Evolutionary conservation across 2,888 invertebrate genomes (phyloP).

Genomic region (Willowsia nigromaculata): DNA sequence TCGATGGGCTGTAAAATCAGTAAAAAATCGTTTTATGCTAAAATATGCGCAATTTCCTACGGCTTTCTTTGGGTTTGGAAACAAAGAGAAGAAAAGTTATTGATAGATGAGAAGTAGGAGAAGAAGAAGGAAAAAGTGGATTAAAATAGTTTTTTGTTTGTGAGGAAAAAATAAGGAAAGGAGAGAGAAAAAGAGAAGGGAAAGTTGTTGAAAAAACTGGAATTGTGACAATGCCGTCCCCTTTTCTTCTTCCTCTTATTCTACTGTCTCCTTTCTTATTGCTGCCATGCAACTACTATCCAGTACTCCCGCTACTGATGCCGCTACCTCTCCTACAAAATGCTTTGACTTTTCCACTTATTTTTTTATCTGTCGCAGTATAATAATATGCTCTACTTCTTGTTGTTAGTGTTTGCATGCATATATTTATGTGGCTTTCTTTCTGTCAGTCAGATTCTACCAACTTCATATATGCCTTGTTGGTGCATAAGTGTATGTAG

Average conservation of each 20-base stretch:
- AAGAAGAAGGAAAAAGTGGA: conserved; percentile 29
- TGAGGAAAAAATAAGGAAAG: neutral
- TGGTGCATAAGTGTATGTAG: neutral
- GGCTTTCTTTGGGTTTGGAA: neutral
- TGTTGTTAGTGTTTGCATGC: neutral
- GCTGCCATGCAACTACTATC: neutral
- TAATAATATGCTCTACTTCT: conserved; percentile 4
- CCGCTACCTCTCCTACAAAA: neutral
- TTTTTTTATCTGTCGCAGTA: conserved; percentile 39
- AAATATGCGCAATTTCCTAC: conserved; percentile 25
- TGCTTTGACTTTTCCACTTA: conserved; percentile 35
- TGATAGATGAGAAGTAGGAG: conserved; percentile 8
- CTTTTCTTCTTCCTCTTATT: neutral
- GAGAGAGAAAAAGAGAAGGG: conserved; percentile 19
- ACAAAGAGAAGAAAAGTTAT: neutral
- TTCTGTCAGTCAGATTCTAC: neutral
- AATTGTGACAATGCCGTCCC: conserved; percentile 36
- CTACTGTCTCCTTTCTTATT: neutral
- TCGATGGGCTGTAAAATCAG: neutral
- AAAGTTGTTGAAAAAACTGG: conserved; percentile 31
- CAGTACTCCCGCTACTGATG: neutral
- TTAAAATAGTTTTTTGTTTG: conserved; percentile 42
- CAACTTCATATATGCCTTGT: neutral
- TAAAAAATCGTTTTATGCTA: conserved; percentile 25
- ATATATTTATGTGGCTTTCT: neutral